Base-by-base conservation (phyloP, 2,888 invertebrate species). In the Patella depressa region DNA sequence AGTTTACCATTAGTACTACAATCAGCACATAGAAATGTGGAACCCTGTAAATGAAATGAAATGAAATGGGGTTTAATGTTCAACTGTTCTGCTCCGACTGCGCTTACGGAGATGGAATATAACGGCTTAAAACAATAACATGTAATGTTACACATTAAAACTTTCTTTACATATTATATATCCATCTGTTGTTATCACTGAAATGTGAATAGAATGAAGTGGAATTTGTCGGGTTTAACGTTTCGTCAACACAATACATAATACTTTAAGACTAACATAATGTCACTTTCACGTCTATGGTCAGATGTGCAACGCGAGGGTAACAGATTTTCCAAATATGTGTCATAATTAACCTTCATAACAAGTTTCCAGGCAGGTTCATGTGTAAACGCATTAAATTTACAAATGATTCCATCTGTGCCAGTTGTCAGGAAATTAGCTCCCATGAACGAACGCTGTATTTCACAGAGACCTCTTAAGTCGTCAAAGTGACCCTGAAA, bases 401-500 rank as follows among this genome's bases (percentile, higher is more conserved):
- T 84, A 80, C 90, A 89, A 2, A 90, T 82, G 12, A 87, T 84
- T 0, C 90, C 89, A 79, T 90, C 90, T 17, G 80, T 77, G 2
- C 89, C 90, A 0, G 89, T 88, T 3, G 90, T 89, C 53, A 89
- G 73, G 65, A 90, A 81, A 78, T 86, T 84, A 19, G 83, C 84
- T 11, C 78, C 75, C 0, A 84, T 75, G 12, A 79, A 81, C 3
- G 82, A 82, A 17, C 82, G 69, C 3, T 76, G 53, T 9, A 87
- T 80, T 11, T 79, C 78, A 1, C 84, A 78, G 72, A 90, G 71
- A 0, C 87, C 87, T 55, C 85, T 79, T 17, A 89, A 78, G 15
- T 89, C 87, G 73, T 87, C 90, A 76, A 85, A 89, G 75, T 90
- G 90, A 70, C 90, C 89, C 89, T 90, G 79, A 12, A 79, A 76